Evolutionary conservation across 2,797 vertebrate genomes (phyloP).

Genomic region (Aratinga solstitialis): DNA sequence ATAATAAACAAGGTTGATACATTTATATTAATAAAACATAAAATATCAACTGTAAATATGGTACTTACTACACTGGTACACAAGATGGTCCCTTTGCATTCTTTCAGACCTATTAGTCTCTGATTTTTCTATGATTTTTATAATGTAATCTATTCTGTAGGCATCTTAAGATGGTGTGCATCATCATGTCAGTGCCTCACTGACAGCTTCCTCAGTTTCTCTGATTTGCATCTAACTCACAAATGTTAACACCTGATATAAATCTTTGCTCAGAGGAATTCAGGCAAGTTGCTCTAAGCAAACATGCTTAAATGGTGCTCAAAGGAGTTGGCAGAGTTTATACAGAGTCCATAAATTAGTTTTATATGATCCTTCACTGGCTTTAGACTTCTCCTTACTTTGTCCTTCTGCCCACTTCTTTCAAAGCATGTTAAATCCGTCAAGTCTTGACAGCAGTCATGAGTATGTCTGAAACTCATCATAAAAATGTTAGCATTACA

Average conservation of each 20-base stretch:
- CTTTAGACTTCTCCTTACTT: not conserved
- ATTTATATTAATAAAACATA: not conserved
- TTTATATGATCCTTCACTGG: not conserved
- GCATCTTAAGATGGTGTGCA: not conserved
- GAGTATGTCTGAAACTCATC: not conserved
- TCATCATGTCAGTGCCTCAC: not conserved
- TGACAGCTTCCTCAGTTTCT: not conserved
- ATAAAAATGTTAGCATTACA: not conserved
- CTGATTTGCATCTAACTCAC: not conserved
- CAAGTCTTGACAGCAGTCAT: not conserved
- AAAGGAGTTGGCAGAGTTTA: not conserved
- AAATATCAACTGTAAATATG: not conserved
- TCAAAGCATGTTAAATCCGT: not conserved
- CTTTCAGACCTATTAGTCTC: not conserved
- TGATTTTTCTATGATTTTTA: not conserved
- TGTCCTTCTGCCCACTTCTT: not conserved
- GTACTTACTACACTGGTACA: not conserved
- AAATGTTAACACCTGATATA: not conserved
- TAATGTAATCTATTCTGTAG: not conserved
- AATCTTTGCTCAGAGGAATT: not conserved
- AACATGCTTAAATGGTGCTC: not conserved
- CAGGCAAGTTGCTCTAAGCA: not conserved
- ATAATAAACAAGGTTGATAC: not conserved
- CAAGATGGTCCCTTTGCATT: not conserved
- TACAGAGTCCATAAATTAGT: not conserved